phyloP scores from a whole-genome alignment of 1,140 invertebrate species.

The Hyles euphorbiae region DNA sequence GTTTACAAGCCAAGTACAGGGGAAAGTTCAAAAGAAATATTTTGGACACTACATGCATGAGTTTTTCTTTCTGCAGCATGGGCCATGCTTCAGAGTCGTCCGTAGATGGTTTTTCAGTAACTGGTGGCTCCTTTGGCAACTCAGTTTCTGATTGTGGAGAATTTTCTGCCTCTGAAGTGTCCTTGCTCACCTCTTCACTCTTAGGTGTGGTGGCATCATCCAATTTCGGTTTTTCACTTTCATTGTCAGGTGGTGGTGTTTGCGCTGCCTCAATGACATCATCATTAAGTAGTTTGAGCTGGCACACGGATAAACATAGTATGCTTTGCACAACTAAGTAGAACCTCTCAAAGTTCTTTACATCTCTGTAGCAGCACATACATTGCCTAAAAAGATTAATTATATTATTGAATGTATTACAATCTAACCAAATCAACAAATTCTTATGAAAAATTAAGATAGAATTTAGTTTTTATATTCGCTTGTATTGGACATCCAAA shows the following conservation, averaged over 20 bases:
- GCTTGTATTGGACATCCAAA: too few relatives aligned
- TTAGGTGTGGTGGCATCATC: constrained; percentile 23
- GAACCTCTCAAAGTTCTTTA: constrained; percentile 92
- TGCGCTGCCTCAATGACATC: constrained; percentile 65
- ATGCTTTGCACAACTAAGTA: constrained; percentile 90
- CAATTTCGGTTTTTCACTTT: constrained; percentile 36
- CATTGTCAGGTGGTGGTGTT: constrained; percentile 26
- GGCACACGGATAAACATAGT: constrained; percentile 83
- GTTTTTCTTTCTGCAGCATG: constrained; percentile 85
- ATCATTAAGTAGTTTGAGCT: constrained; percentile 83
- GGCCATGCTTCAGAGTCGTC: constrained; percentile 77
- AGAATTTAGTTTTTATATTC: too few relatives aligned
- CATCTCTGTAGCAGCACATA: constrained; percentile 93
- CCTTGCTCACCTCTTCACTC: constrained; percentile 27
- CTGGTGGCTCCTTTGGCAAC: constrained; percentile 6
- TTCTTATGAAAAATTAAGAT: too few relatives aligned
- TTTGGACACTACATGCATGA: constrained; percentile 87
- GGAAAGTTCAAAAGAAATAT: constrained; percentile 91
- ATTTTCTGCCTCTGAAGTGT: constrained; percentile 17
- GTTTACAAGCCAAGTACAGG: constrained; percentile 94
- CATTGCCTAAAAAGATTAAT: constrained; percentile 82
- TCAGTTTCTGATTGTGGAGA: constrained; percentile 8
- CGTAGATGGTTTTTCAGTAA: constrained; percentile 17
- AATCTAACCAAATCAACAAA: too few relatives aligned
- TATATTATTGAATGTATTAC: not conserved